These are phyloP conservation scores for Andrena cerasifolii DNA, from an alignment of 1,140 invertebrate species.

Conservation along the genomic window DNA sequence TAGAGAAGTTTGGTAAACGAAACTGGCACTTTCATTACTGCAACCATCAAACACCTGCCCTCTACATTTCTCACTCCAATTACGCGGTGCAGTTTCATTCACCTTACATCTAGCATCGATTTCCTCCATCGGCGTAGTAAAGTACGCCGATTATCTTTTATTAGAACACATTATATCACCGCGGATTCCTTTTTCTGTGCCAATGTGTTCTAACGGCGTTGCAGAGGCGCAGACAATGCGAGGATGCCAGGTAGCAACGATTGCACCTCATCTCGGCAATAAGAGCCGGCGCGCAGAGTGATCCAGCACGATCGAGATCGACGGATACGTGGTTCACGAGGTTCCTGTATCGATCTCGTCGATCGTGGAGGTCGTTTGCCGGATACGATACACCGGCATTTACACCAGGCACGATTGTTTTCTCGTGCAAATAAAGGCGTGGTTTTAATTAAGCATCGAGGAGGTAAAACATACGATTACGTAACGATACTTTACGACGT, in stretches of 20 bases:
- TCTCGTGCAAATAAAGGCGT: slow-evolving; percentile 58
- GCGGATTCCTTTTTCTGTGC: not conserved
- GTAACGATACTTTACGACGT: not conserved
- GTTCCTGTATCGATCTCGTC: slow-evolving; percentile 49
- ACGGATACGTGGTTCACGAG: slow-evolving; percentile 46
- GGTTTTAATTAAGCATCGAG: slow-evolving; percentile 53
- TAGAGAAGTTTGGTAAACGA: no score
- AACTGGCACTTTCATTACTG: no score
- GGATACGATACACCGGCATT: slow-evolving; percentile 57
- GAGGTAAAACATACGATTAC: slow-evolving; percentile 1
- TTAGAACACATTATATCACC: not conserved
- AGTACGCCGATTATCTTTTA: not conserved
- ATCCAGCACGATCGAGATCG: slow-evolving; percentile 65
- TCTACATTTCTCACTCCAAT: not conserved
- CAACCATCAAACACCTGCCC: no score
- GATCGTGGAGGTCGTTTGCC: slow-evolving; percentile 58
- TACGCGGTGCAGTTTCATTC: not conserved
- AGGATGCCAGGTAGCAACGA: slow-evolving; percentile 29
- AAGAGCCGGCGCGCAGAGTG: slow-evolving; percentile 11
- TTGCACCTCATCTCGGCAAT: slow-evolving; percentile 11
- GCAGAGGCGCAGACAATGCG: slow-evolving; percentile 12
- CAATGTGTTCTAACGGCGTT: not conserved
- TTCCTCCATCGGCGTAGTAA: not conserved
- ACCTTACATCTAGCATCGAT: not conserved
- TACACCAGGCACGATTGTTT: slow-evolving; percentile 43